Conservation (phyloP, 2,113 vertebrate genomes). For the Vimba vimba region DNA sequence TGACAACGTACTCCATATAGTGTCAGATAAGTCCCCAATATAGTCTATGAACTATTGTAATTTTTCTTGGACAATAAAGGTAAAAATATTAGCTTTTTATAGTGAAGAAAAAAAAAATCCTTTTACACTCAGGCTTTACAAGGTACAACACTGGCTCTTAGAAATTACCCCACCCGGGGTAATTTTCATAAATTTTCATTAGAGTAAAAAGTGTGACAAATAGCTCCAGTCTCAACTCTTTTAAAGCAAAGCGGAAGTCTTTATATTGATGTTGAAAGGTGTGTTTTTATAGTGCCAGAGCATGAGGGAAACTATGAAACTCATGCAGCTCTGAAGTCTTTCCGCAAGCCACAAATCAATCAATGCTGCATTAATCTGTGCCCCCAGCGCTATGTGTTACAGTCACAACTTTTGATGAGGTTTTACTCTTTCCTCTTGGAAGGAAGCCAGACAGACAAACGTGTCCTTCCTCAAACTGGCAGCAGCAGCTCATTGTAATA, state of each 20-base stretch:
- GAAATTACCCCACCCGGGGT: not conserved
- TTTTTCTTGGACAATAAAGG: not conserved
- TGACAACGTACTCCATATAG: not conserved
- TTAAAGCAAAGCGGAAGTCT: not conserved
- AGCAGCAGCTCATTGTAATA: slow-evolving; percentile 8
- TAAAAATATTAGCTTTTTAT: too few species aligned
- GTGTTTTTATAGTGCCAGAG: not conserved
- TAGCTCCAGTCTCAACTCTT: not conserved
- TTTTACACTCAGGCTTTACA: not conserved
- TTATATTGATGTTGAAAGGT: not conserved
- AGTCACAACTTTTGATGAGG: slow-evolving; percentile 3
- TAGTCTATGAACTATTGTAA: not conserved
- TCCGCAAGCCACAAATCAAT: slow-evolving; percentile 43
- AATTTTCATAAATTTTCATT: not conserved
- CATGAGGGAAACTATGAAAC: slow-evolving; percentile 27
- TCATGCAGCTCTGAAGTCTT: slow-evolving; percentile 17
- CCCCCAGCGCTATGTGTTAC: not conserved
- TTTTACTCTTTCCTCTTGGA: slow-evolving; percentile 26
- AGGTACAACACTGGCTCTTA: not conserved
- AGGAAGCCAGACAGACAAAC: slow-evolving; percentile 25
- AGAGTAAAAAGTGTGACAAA: not conserved
- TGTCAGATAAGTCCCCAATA: not conserved
- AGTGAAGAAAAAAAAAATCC: too few species aligned
- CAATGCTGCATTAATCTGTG: slow-evolving; percentile 32
- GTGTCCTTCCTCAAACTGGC: slow-evolving; percentile 8